Evolutionary conservation across 2,797 vertebrate species (phyloP).

Genomic region (Echeneis naucrates): DNA sequence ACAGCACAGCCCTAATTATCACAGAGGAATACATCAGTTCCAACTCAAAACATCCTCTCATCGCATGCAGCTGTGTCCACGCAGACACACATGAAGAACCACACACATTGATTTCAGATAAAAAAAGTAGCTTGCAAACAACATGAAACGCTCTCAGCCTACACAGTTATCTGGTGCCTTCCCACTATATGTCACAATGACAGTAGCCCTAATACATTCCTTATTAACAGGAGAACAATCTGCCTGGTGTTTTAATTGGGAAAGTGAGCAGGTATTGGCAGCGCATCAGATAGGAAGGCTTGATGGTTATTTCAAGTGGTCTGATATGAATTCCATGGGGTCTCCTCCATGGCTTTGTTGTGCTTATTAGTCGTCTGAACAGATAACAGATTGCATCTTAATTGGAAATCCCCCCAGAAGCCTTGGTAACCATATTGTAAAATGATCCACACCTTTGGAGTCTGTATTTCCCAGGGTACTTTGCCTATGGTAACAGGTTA

Average conservation of each 20-base stretch:
- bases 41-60: conserved; percentile 58
- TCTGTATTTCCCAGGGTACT: conserved; percentile 38
- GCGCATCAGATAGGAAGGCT: conserved; percentile 77
- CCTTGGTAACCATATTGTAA: conserved; percentile 75
- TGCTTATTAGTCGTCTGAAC: conserved; percentile 83
- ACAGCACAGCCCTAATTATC: conserved; percentile 78
- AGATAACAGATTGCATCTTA: conserved; percentile 85
- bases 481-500: conserved; percentile 38
- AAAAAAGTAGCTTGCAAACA: conserved; percentile 63
- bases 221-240: conserved; percentile 76
- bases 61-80: conserved; percentile 41
- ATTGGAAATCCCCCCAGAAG: conserved; percentile 84
- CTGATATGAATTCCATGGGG: conserved; percentile 83
- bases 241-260: conserved; percentile 74
- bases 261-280: conserved; percentile 78
- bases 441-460: conserved; percentile 74
- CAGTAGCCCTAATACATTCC: conserved; percentile 64
- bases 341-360: conserved; percentile 77
- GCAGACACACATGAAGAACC: conserved; percentile 23
- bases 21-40: conserved; percentile 61
- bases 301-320: conserved; percentile 80
- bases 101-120: conserved; percentile 64
- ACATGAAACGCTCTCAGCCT: conserved; percentile 61
- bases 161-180: conserved; percentile 54
- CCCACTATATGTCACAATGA: conserved; percentile 64